Conservation (phyloP, 2,113 vertebrate species). For the Bos javanicus region DNA sequence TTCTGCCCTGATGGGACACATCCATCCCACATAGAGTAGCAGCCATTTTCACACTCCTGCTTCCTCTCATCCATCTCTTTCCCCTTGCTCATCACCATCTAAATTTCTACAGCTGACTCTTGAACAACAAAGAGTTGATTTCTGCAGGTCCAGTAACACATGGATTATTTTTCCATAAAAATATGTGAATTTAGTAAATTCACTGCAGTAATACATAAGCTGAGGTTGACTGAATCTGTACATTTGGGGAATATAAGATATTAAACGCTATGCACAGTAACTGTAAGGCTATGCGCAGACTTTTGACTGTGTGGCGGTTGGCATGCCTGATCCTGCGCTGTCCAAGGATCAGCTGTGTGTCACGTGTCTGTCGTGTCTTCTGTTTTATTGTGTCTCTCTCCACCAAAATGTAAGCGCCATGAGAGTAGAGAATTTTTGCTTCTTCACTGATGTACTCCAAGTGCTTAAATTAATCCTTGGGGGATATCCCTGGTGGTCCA, state of each 20-base stretch:
- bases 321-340: neutral
- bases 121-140: neutral
- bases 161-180: neutral
- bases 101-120: neutral
- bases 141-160: neutral
- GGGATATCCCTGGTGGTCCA: neutral
- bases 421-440: neutral
- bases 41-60: rapidly evolving
- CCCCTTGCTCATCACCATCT: neutral
- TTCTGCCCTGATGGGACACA: neutral
- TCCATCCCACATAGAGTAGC: neutral
- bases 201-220: neutral
- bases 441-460: neutral
- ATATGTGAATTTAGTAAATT: neutral
- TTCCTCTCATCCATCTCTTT: neutral
- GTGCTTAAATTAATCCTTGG: neutral
- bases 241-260: neutral
- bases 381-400: neutral
- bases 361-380: too few relatives aligned
- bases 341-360: neutral
- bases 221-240: neutral
- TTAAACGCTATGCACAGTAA: neutral
- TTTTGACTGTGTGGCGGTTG: neutral
- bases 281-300: neutral
- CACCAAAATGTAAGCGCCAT: neutral